These are phyloP conservation scores for Periparus ater DNA, from an alignment of 2,797 vertebrate species.

Conservation along the genomic window DNA sequence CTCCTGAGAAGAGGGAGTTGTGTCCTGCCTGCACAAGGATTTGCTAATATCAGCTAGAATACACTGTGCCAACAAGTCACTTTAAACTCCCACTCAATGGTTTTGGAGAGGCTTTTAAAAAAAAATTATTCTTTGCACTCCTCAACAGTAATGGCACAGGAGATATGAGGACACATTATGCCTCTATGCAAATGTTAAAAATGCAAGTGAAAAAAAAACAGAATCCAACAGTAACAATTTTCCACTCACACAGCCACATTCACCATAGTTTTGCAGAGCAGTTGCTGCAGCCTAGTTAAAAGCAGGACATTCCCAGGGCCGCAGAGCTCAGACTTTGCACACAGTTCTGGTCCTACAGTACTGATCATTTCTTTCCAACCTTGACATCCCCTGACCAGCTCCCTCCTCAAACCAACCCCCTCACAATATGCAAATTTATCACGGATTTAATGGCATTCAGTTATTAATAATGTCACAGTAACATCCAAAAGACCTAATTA, in stretches of 20 bases:
- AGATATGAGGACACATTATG: fast-evolving
- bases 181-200: background rate
- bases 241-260: fast-evolving
- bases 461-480: background rate
- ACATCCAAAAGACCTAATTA: background rate
- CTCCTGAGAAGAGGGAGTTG: background rate
- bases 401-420: background rate
- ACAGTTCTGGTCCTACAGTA: background rate
- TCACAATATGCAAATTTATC: background rate
- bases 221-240: background rate
- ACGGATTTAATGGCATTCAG: background rate
- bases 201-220: background rate
- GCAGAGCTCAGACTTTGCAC: background rate
- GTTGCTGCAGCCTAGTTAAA: background rate
- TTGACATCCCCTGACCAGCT: background rate
- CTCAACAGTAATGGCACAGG: background rate
- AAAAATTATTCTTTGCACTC: background rate
- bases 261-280: background rate
- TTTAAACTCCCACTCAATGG: background rate
- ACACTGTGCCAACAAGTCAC: background rate
- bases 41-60: background rate
- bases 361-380: background rate
- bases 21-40: background rate
- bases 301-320: background rate
- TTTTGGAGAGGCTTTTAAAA: background rate